These are phyloP conservation scores for Brachypteracias leptosomus DNA, from an alignment of 2,113 vertebrate species.

Conservation along the genomic window DNA sequence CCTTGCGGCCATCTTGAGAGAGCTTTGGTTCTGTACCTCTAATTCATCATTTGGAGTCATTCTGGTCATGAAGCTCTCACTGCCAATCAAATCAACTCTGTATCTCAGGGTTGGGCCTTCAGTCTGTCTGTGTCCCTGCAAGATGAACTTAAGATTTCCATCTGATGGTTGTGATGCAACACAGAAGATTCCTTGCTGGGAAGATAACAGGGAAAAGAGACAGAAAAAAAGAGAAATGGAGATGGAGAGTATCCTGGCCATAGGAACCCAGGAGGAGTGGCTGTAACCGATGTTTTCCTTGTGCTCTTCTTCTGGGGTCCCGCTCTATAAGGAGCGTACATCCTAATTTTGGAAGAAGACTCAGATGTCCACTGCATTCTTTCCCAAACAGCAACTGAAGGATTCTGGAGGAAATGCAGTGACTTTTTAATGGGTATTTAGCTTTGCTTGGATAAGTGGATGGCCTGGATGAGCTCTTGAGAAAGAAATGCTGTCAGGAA, in stretches of 20 bases:
- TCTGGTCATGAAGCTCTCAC: not conserved
- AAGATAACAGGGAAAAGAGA: not conserved
- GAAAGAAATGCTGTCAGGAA: not conserved
- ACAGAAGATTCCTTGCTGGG: not conserved
- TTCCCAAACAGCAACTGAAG: not conserved
- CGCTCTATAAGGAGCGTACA: fast-evolving
- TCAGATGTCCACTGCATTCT: not conserved
- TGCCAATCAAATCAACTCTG: not conserved
- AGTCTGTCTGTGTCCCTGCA: not conserved
- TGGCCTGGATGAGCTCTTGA: not conserved
- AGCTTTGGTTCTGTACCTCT: not conserved
- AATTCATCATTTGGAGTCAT: not conserved
- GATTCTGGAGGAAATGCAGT: not conserved
- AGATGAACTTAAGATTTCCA: not conserved
- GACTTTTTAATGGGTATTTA: not conserved
- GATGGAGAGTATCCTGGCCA: not conserved
- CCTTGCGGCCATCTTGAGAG: not conserved
- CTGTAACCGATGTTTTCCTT: not conserved
- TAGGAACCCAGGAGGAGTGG: not conserved
- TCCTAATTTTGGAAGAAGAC: not conserved
- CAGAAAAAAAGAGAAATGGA: not conserved
- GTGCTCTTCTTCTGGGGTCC: not conserved
- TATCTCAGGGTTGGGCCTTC: not conserved
- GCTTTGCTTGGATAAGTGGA: not conserved
- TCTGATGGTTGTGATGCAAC: not conserved